Conservation (phyloP, 2,113 vertebrate genomes). For the Semnornis frantzii region DNA sequence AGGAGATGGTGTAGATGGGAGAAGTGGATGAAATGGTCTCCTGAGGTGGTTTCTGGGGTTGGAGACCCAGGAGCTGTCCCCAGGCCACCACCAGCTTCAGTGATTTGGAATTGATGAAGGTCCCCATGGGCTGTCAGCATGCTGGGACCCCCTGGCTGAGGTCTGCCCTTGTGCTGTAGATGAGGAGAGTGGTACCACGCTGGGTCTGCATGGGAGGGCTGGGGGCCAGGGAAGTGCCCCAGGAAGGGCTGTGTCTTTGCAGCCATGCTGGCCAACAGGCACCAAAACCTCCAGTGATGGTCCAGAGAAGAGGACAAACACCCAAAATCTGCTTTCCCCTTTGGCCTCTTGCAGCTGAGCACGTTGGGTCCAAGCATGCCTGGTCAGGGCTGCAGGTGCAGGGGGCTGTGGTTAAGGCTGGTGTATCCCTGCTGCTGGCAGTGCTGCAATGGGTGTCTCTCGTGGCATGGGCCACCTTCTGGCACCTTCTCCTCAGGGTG, state of each 20-base stretch:
- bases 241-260: neutral
- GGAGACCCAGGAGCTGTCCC: neutral
- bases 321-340: neutral
- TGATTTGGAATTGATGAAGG: fast-evolving
- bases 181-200: neutral
- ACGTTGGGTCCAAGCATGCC: fast-evolving
- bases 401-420: neutral
- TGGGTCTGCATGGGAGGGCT: neutral
- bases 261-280: neutral
- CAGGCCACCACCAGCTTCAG: neutral
- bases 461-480: neutral
- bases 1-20: fast-evolving
- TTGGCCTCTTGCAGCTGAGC: neutral
- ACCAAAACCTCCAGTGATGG: fast-evolving
- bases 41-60: neutral
- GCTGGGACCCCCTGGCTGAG: neutral
- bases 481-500: neutral
- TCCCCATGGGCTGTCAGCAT: fast-evolving
- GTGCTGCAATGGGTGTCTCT: neutral
- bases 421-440: neutral
- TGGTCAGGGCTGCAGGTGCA: neutral
- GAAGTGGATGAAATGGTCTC: neutral
- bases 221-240: neutral
- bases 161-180: fast-evolving
- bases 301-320: neutral